Evolutionary conservation across 2,888 invertebrate genomes (phyloP), one percentile per base, ranked within the genome.

Genomic region (Polymixis lichenea): DNA sequence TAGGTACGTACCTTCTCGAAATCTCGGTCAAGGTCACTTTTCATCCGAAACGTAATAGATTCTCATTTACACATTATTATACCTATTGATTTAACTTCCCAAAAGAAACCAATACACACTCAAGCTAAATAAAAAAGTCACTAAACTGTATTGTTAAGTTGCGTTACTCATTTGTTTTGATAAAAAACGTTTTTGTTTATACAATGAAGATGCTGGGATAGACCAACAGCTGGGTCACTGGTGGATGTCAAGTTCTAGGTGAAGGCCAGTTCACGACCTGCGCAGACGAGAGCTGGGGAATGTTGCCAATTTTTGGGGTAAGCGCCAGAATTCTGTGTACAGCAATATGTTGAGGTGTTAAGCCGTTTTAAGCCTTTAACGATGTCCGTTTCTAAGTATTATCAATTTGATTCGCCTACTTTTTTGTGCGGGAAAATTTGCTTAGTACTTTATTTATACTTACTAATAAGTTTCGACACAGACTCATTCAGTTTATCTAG

Each of bases 241-340:
- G 73, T 82, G 84, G 92, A 89, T 92, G 91, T 90, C 91, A 92
- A 89, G 90, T 88, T 90, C 90, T 91, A 83, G 94, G 95, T 92
- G 94, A 94, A 92, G 95, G 94, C 78, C 89, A 84, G 25, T 56
- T 49, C 71, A 72, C 67, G 83, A 80, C 87, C 84, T 91, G 94
- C 94, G 94, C 93, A 91, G 75, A 86, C 66, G 83, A 70, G 55
- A 83, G 80, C 89, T 9, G 8, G 25, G 62, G 43, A 88, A 85
- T 88, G 88, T 87, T 88, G 82, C 88, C 86, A 87, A 60, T 66
- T 55, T 62, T 17, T 7, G 7, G 2, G 51, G 19, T n/a, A 66
- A 69, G 55, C 38, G 61, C 68, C 68, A 67, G 55, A 56, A 46
- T 46, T 61, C 2, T 60, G 19, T 46, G 4, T 56, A 19, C 25